Conservation (phyloP, 2,113 vertebrate species). For the Azemiops feae region DNA sequence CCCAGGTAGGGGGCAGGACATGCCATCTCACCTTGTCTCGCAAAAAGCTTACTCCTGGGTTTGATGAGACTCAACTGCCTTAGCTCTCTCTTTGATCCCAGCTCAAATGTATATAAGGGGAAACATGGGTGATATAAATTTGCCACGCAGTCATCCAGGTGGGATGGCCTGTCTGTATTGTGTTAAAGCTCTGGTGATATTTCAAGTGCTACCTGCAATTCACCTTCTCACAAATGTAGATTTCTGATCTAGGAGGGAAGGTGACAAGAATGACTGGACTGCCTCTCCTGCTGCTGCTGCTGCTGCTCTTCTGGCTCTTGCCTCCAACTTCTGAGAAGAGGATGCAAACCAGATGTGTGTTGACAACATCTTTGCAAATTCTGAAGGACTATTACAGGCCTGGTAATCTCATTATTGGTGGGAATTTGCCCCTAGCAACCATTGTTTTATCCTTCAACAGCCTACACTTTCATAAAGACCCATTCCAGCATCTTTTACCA, state of each 20-base stretch:
- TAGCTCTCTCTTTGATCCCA: background rate
- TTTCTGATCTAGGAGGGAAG: background rate
- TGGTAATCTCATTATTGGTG: background rate
- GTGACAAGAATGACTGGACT: background rate
- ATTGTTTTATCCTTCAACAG: background rate
- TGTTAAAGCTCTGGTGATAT: background rate
- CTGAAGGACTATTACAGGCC: background rate
- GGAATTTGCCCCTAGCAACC: background rate
- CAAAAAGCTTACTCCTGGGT: too few relatives aligned
- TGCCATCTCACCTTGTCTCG: too few relatives aligned
- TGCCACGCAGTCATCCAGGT: background rate
- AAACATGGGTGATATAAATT: background rate
- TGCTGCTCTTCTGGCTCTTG: background rate
- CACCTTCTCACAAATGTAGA: background rate
- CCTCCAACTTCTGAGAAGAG: background rate
- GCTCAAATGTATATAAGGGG: background rate
- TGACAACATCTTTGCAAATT: background rate
- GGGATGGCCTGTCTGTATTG: rapidly evolving
- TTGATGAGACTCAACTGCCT: too few relatives aligned
- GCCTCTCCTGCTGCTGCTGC: background rate
- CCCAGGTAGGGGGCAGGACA: too few relatives aligned
- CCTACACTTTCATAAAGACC: background rate
- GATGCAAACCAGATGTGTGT: too few relatives aligned
- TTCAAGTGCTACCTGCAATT: background rate
- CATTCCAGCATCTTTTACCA: background rate